Evolutionary conservation across 1,140 invertebrate genomes (phyloP).

Genomic region (Microplitis demolitor): DNA sequence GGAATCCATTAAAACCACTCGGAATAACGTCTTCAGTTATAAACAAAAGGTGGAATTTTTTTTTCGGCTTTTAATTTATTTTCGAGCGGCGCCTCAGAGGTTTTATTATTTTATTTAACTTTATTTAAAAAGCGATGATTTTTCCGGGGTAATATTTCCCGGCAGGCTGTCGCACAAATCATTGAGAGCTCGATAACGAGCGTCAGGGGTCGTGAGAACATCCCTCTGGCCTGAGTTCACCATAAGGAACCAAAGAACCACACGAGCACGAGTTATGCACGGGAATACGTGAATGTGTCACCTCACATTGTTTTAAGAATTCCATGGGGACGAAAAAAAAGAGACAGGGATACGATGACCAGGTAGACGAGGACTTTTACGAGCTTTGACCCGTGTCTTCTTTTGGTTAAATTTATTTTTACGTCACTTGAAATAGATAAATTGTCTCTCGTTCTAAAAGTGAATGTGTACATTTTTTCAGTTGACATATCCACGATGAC

Average conservation of each 20-base stretch:
- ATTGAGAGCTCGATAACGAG: slow-evolving; percentile 18
- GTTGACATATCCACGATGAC: no score
- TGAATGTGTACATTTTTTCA: no score
- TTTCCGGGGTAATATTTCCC: neutral
- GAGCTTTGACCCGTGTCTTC: slow-evolving; percentile 32
- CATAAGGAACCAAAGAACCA: neutral
- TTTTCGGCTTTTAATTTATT: neutral
- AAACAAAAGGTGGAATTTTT: no score
- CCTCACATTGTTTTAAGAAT: slow-evolving; percentile 53
- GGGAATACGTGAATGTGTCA: slow-evolving; percentile 44
- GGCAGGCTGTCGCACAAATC: slow-evolving; percentile 33
- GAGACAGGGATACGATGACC: slow-evolving; percentile 10
- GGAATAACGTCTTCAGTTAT: no score
- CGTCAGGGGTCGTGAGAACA: slow-evolving; percentile 41
- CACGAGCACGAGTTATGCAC: slow-evolving; percentile 30
- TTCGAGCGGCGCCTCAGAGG: neutral
- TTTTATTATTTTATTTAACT: neutral
- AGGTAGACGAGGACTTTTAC: slow-evolving; percentile 43
- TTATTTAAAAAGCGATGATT: neutral
- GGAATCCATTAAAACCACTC: no score
- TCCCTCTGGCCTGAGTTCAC: slow-evolving; percentile 14
- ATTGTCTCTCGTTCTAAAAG: neutral
- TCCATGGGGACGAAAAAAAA: slow-evolving; percentile 43
- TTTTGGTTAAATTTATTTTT: slow-evolving; percentile 27
- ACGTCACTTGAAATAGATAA: slow-evolving; percentile 18